Base-by-base conservation (phyloP, 2,888 invertebrate genomes). In the Thalpophila matura region DNA sequence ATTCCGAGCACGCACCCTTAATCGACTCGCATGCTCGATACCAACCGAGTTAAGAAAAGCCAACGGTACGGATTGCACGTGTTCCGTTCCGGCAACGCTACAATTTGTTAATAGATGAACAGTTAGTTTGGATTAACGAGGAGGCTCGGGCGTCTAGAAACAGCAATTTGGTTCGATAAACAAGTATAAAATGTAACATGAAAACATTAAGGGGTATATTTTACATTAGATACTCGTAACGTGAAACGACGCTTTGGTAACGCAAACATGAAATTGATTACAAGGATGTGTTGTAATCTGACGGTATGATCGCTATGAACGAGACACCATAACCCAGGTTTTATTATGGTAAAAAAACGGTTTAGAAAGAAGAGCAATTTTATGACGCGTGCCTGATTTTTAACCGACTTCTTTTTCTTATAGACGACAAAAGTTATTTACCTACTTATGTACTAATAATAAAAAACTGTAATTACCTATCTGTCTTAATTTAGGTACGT, bases 1-100 rank as follows among this genome's bases (percentile, higher is more conserved):
- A 94, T 92, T 92, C 93, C 66, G 86, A 86, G 89, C 92, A 93
- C 93, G 92, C 89, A 82, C 83, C 87, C 85, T 86, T 89, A 90
- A 90, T 90, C 89, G 89, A 89, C 87, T 89, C 85, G 83, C 60
- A 77, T 77, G 78, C 62, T 61, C 54, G 67, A 73, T 71, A 64
- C 68, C 66, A 61, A 59, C 42, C 61, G 70, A 75, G 73, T 67
- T 69, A 65, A 79, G 69, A 76, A 77, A 79, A 81, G 75, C 67
- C 77, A 83, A 84, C 82, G 79, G 82, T 84, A 83, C 77, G 76
- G 74, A 76, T 77, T 81, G 82, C 86, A 86, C 86, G 85, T 87
- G 89, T 83, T 80, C 77, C 70, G 88, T 85, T 79, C 79, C 75
- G 74, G 77, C 76, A 77, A 77, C 78, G 78, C 77, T 71, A 76